These are phyloP conservation scores for Cosmia trapezina DNA, from an alignment of 2,888 invertebrate genomes.

Conservation along the genomic window DNA sequence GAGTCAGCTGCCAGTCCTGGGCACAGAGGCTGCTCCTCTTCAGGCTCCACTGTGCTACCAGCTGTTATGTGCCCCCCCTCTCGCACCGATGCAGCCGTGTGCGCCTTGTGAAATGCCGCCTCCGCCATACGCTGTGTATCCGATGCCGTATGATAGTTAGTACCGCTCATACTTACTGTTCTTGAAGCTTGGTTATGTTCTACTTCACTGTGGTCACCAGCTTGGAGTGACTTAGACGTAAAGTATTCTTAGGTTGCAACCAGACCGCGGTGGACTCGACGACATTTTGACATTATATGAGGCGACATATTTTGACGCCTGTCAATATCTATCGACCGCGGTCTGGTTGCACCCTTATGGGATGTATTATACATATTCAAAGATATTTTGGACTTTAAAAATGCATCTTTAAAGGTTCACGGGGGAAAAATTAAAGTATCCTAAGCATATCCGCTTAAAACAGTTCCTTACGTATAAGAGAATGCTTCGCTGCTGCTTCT, in stretches of 20 bases:
- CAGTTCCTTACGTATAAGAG: background rate
- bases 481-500: background rate
- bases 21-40: conserved; percentile 83
- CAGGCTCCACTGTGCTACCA: conserved; percentile 86
- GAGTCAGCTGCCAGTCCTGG: conserved; percentile 84
- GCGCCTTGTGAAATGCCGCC: conserved; percentile 86
- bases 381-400: background rate
- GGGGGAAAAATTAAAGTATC: too few species aligned
- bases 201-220: background rate
- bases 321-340: too few species aligned
- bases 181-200: too few species aligned
- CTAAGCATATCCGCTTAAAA: background rate
- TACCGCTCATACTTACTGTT: conserved; percentile 24
- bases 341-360: background rate
- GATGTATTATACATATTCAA: background rate
- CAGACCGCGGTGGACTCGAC: background rate
- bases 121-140: conserved; percentile 85
- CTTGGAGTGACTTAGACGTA: background rate
- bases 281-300: background rate
- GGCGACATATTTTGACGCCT: background rate
- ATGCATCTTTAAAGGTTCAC: background rate
- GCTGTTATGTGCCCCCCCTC: conserved; percentile 85
- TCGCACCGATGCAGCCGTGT: conserved; percentile 82
- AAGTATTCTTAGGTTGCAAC: background rate
- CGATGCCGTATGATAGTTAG: conserved; percentile 86